These are phyloP conservation scores for Pocota personata DNA, from an alignment of 2,888 invertebrate species.

Conservation along the genomic window DNA sequence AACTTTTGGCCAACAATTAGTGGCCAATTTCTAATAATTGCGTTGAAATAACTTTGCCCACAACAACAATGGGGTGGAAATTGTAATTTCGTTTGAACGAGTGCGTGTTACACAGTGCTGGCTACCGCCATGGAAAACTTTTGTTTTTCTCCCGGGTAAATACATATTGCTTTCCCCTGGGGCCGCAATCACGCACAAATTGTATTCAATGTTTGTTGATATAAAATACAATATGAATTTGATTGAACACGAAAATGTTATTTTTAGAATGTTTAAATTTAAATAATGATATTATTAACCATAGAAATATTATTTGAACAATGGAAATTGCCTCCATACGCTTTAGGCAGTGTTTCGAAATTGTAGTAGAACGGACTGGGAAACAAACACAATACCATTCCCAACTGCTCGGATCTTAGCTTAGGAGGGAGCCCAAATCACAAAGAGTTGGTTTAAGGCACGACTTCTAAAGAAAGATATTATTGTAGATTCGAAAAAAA, in stretches of 20 bases:
- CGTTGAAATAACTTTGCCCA: background rate
- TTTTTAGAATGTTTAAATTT: background rate
- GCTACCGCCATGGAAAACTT: background rate
- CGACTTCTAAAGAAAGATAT: no score
- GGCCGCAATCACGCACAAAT: background rate
- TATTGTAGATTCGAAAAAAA: no score
- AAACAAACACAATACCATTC: no score
- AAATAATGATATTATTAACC: background rate
- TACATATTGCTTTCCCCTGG: background rate
- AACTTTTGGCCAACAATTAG: constrained; percentile 16
- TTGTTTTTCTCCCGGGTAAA: background rate
- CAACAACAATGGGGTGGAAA: background rate
- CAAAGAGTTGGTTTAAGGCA: no score
- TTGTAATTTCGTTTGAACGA: background rate
- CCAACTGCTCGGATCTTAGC: no score
- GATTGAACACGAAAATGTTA: background rate
- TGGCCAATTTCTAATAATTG: constrained; percentile 19
- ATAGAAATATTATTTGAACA: no score
- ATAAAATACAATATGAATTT: background rate
- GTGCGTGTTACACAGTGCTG: constrained; percentile 11
- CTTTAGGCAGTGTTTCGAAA: no score
- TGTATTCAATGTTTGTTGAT: background rate
- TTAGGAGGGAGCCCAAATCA: no score
- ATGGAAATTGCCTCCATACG: no score
- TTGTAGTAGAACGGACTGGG: no score